Evolutionary conservation across 2,888 invertebrate species (phyloP).

Genomic region (Rhyacophila evoluta): DNA sequence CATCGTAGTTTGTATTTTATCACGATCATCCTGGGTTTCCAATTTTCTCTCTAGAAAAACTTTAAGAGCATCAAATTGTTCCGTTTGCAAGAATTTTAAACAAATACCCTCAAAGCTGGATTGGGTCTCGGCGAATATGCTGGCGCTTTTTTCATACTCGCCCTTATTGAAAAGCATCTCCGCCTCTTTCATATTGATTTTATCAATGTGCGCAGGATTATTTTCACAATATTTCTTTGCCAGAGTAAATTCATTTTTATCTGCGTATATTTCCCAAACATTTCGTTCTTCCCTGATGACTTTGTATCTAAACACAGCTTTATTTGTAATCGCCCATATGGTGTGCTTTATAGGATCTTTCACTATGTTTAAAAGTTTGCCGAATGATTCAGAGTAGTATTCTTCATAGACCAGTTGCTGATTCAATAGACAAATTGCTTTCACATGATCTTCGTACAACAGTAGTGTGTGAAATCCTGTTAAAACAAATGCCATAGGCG

Average conservation of each 20-base stretch:
- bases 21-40: constrained; percentile 76
- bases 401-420: constrained; percentile 90
- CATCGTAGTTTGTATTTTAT: constrained; percentile 92
- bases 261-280: constrained; percentile 90
- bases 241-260: constrained; percentile 85
- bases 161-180: constrained; percentile 84
- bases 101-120: constrained; percentile 96
- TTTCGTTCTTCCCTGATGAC: constrained; percentile 86
- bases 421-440: constrained; percentile 87
- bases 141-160: constrained; percentile 86
- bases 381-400: constrained; percentile 82
- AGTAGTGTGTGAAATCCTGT: constrained; percentile 93
- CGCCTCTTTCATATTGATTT: constrained; percentile 89
- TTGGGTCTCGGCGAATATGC: constrained; percentile 89
- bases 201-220: constrained; percentile 84
- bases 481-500: constrained; percentile 82
- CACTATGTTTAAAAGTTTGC: constrained; percentile 82
- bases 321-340: constrained; percentile 90
- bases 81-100: constrained; percentile 86
- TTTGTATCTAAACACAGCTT: constrained; percentile 87
- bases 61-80: constrained; percentile 88
- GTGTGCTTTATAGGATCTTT: constrained; percentile 83
- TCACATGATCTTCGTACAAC: constrained; percentile 85
- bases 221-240: constrained; percentile 88
- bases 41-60: constrained; percentile 88